Evolutionary conservation across 2,888 invertebrate genomes (phyloP), one percentile per base, ranked within the genome.

Genomic region (Amiota mariae): DNA sequence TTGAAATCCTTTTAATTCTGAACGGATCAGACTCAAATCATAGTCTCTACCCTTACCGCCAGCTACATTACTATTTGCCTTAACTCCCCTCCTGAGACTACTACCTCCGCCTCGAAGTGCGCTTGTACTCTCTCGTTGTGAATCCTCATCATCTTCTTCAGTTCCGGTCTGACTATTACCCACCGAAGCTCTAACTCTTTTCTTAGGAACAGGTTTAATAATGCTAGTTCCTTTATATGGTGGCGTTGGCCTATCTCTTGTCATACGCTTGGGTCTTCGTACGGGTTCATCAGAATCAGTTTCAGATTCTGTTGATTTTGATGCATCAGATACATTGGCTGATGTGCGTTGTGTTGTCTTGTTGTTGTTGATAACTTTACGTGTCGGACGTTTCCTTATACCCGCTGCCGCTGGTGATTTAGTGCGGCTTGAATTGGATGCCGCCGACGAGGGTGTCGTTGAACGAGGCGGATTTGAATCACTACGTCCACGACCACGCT

Each of bases 21-120:
- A 95, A 79, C 96, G 91, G 74, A 96, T 96, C 90, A 96, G 95
- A 89, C 95, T 95, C 36, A 96, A 91, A 89, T 96, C 96, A 86
- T 95, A 95, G 85, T 96, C 96, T 6, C 95, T 92, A 1, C 94
- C 94, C 85, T 93, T 93, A 54, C 72, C 78, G 46, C 48, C 70
- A 48, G 71, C 78, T 46, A 73, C 48, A 18, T 67, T 49, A 12
- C 18, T 71, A n/a, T 66, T 82, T 1, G 78, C 78, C 3, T 77
- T 80, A 0, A 81, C 20, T 11, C 51, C 77, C 47, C 76, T 72
- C 20, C 73, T 56, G 20, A 76, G 78, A 0, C 81, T 79, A 36
- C 72, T 56, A 15, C 76, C 80, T 0, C 81, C 80, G 12, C 73
- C 73, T 0, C 80, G 77, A 3, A 77, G 74, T 63, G 59, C 15